Conservation (phyloP, 2,797 vertebrate genomes). For the Sebastes iracundus region DNA sequence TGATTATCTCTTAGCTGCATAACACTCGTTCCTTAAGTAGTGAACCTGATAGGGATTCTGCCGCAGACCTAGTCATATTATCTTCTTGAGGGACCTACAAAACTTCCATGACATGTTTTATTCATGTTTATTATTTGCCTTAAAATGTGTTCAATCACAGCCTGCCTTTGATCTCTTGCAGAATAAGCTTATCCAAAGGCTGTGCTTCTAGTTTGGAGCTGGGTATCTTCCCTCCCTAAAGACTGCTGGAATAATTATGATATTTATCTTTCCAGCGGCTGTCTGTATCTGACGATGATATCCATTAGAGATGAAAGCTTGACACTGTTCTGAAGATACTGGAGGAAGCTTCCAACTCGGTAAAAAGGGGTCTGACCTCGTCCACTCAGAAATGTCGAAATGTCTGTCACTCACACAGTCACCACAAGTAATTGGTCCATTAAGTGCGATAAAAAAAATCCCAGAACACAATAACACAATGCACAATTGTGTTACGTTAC, state of each 20-base stretch:
- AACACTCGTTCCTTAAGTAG: conserved; percentile 25
- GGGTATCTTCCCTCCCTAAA: conserved; percentile 60
- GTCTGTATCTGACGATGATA: conserved; percentile 62
- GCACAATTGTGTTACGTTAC: not conserved
- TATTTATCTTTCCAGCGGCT: conserved; percentile 75
- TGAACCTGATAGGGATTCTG: conserved; percentile 27
- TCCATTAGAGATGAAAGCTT: conserved; percentile 73
- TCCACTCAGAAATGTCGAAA: conserved; percentile 26
- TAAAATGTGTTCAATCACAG: conserved; percentile 71
- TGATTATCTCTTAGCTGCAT: conserved; percentile 28
- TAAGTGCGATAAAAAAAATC: conserved; percentile 6
- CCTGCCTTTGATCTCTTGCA: conserved; percentile 71
- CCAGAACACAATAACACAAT: conserved; percentile 15
- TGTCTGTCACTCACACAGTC: conserved; percentile 12
- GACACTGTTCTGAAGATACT: conserved; percentile 36
- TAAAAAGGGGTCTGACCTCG: conserved; percentile 28
- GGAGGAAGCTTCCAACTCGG: conserved; percentile 9
- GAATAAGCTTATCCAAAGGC: conserved; percentile 71
- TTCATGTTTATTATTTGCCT: conserved; percentile 77
- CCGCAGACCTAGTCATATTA: conserved; percentile 40
- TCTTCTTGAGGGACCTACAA: conserved; percentile 54
- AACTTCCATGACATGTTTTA: conserved; percentile 74
- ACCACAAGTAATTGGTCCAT: conserved; percentile 15
- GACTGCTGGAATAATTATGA: conserved; percentile 75
- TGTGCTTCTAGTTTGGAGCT: conserved; percentile 55